Percentiles rank a stretch among this genome's conserved stretches.
Conservation (phyloP, 2,113 vertebrate species). For the Beaufortia kweichowensis region DNA sequence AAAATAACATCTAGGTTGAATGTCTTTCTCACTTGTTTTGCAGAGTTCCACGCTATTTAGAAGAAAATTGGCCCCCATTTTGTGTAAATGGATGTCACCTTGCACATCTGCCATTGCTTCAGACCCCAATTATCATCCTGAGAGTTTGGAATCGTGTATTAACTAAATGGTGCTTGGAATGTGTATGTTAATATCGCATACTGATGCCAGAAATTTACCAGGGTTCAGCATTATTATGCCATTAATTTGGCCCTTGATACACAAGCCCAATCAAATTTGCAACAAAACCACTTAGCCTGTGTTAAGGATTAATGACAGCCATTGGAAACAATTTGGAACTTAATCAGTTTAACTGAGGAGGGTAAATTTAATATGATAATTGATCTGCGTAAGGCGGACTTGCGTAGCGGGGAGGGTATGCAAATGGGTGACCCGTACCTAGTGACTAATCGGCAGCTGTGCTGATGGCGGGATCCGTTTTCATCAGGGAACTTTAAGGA, state of each 20-base stretch:
- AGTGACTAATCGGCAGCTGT: constrained; percentile 92
- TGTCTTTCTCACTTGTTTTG: constrained; percentile 29
- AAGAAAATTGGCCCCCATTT: constrained; percentile 48
- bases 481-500: constrained; percentile 97
- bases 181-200: constrained; percentile 70
- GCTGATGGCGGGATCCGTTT: constrained; percentile 85
- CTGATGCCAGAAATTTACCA: constrained; percentile 72
- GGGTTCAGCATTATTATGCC: constrained; percentile 84
- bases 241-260: constrained; percentile 94
- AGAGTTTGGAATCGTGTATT: constrained; percentile 66
- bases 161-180: constrained; percentile 70
- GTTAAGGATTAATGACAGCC: constrained; percentile 99
- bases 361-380: constrained; percentile 99
- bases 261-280: constrained; percentile 89
- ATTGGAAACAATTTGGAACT: constrained; percentile 99
- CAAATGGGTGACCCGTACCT: constrained; percentile 98
- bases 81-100: constrained; percentile 30
- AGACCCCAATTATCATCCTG: constrained; percentile 73
- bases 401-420: constrained; percentile 92
- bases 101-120: constrained; percentile 60
- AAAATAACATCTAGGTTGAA: constrained; percentile 27
- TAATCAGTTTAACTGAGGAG: constrained; percentile 99
- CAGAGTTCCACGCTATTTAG: constrained; percentile 7
- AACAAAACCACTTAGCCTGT: constrained; percentile 92
- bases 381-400: constrained; percentile 92